Evolutionary conservation across 2,113 vertebrate species (phyloP).

Genomic region (Trogon surrucura): DNA sequence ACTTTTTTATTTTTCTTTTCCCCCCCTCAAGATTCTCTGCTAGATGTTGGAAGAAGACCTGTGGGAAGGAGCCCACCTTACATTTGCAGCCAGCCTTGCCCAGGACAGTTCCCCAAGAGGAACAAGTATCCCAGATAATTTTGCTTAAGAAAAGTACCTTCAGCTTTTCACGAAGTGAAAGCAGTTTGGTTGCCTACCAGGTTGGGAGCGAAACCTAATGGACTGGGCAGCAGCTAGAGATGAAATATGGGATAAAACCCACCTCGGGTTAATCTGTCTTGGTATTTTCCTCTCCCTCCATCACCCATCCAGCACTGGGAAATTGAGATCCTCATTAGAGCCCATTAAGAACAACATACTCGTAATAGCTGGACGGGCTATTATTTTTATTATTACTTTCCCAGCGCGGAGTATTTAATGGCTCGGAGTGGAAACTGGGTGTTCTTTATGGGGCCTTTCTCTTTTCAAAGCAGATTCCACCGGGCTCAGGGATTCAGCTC

Average conservation of each 20-base stretch:
- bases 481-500: not conserved
- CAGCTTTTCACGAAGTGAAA: not conserved
- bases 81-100: not conserved
- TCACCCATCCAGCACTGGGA: constrained; percentile 4
- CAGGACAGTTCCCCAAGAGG: not conserved
- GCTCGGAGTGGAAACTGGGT: not conserved
- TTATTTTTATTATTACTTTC: constrained; percentile 22
- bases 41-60: not conserved
- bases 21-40: not conserved
- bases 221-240: not conserved
- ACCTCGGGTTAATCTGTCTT: not conserved
- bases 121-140: not conserved
- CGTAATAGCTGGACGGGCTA: constrained; percentile 17
- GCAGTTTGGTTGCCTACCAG: not conserved
- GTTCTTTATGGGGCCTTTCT: not conserved
- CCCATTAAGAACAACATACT: constrained; percentile 1
- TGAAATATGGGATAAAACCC: not conserved
- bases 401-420: constrained; percentile 10
- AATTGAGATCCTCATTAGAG: constrained; percentile 7
- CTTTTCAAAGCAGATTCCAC: not conserved
- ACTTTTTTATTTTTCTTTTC: not conserved
- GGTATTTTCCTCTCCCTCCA: not conserved
- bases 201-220: not conserved
- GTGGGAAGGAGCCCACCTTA: accelerated
- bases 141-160: not conserved